Evolutionary conservation across 2,113 vertebrate species (phyloP).

Genomic region (Ardeotis arabs): DNA sequence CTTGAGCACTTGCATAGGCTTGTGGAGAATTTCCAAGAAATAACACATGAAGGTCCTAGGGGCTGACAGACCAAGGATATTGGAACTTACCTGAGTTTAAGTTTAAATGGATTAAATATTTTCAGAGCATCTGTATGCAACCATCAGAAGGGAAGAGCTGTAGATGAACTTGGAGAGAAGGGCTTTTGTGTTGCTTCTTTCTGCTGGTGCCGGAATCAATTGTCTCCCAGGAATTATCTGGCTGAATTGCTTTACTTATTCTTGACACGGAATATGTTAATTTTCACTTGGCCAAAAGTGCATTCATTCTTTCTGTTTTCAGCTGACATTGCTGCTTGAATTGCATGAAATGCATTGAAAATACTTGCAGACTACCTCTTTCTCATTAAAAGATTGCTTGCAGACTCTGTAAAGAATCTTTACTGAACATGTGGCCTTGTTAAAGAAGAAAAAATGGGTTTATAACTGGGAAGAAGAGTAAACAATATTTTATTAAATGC

Average conservation of each 20-base stretch:
- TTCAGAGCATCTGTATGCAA: not conserved
- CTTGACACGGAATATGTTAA: not conserved
- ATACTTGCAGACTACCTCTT: not conserved
- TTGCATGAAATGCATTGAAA: not conserved
- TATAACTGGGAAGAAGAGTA: not conserved
- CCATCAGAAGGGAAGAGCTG: not conserved
- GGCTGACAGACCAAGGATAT: not conserved
- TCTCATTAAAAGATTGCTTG: not conserved
- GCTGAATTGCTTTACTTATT: not conserved
- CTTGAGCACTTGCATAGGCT: not conserved
- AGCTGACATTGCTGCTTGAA: not conserved
- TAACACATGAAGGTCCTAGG: not conserved
- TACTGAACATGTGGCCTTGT: not conserved
- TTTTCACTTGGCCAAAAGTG: not conserved
- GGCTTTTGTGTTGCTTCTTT: not conserved
- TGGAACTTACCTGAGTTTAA: not conserved
- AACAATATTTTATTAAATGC: not conserved
- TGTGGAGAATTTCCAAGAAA: not conserved
- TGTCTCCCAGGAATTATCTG: slow-evolving; percentile 3
- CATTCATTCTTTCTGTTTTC: not conserved
- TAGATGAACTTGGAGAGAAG: not conserved
- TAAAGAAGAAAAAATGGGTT: not conserved
- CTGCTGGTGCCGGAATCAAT: not conserved
- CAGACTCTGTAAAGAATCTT: not conserved
- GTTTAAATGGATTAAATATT: not conserved